phyloP scores from a whole-genome alignment of 2,113 vertebrate genomes.

The Hippocampus mohnikei region DNA sequence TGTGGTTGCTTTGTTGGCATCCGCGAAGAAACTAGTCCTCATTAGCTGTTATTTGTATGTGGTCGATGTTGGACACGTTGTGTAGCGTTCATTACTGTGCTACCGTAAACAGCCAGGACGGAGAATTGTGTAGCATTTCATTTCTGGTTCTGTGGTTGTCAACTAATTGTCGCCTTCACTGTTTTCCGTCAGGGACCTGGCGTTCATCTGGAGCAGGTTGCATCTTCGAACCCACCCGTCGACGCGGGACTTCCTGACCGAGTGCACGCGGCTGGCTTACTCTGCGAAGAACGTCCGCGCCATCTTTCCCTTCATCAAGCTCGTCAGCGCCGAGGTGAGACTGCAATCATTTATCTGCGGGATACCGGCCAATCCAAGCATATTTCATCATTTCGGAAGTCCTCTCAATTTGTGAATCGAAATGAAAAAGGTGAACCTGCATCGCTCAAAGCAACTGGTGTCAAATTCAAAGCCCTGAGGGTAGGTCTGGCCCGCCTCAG shows the following conservation, averaged over 20 bases:
- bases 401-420: too few species aligned
- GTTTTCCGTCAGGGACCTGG: conserved; percentile 83
- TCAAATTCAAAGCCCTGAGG: too few species aligned
- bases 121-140: background rate
- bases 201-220: conserved; percentile 97
- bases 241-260: conserved; percentile 85
- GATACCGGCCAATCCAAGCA: background rate
- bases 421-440: too few species aligned
- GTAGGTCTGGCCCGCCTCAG: too few species aligned
- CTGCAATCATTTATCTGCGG: background rate
- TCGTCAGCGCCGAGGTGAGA: conserved; percentile 88
- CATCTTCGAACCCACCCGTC: conserved; percentile 86
- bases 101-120: too few species aligned
- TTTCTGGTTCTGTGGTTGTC: background rate
- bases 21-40: too few species aligned
- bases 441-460: too few species aligned
- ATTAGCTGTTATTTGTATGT: too few species aligned
- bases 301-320: conserved; percentile 98
- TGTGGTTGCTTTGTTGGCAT: too few species aligned
- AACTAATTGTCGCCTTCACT: background rate
- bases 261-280: conserved; percentile 86
- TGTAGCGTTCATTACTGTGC: too few species aligned
- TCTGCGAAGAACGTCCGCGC: conserved; percentile 88
- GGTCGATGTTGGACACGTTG: too few species aligned
- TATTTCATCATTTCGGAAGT: too few species aligned